Percentiles rank a stretch among this genome's conserved stretches.
phyloP scores from a whole-genome alignment of 2,888 invertebrate species.

The Nesidiocoris tenuis region DNA sequence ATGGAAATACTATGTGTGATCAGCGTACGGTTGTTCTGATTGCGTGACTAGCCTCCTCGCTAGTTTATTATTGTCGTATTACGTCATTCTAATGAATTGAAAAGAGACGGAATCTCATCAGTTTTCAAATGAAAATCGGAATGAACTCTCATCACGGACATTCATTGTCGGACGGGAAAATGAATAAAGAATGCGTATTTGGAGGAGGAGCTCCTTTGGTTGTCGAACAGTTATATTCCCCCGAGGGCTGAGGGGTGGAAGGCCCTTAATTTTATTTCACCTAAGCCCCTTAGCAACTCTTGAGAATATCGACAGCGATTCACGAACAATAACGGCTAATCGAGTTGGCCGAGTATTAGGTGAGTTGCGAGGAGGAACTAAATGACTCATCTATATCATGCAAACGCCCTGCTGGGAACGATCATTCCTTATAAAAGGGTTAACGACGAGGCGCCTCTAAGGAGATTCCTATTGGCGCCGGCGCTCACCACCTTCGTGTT shows the following conservation, averaged over 20 bases:
- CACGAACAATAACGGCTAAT: slow-evolving; percentile 39
- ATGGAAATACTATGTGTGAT: no score
- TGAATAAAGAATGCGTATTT: background rate
- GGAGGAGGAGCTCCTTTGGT: slow-evolving; percentile 6
- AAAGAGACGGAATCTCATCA: background rate
- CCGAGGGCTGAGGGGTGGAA: background rate
- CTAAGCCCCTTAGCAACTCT: slow-evolving; percentile 30
- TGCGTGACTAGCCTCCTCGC: no score
- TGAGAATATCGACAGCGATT: slow-evolving; percentile 30
- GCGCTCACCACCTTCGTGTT: slow-evolving; percentile 28
- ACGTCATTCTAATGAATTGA: no score
- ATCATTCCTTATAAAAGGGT: slow-evolving; percentile 28
- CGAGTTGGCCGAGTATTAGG: slow-evolving; percentile 28
- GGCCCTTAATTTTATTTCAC: slow-evolving; percentile 37
- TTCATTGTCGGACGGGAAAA: background rate
- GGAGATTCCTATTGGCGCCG: slow-evolving; percentile 35
- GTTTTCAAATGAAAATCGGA: background rate
- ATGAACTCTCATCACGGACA: background rate
- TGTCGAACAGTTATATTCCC: slow-evolving; percentile 8
- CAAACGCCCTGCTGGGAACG: background rate
- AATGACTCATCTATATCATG: slow-evolving; percentile 43
- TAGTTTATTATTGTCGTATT: no score
- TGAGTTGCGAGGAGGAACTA: slow-evolving; percentile 8
- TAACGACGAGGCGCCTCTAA: slow-evolving; percentile 22
- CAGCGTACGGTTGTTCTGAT: no score